A percentile compares a stretch with the other conserved stretches of the same genome.
phyloP scores from a whole-genome alignment of 1,140 invertebrate species.

The Nixonia krombeini region DNA sequence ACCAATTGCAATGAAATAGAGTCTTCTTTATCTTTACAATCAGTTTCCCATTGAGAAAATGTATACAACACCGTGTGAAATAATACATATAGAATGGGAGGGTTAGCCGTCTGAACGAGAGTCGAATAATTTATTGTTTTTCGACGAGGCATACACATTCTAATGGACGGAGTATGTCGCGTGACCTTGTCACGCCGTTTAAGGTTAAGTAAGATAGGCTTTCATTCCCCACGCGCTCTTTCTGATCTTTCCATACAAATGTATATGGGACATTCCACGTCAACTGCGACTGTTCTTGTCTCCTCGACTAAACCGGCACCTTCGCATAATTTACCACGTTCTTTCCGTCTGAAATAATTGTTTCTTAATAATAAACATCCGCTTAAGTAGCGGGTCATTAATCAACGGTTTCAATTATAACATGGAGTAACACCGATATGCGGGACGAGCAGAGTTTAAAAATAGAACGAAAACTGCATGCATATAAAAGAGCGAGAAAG shows the following conservation, averaged over 20 bases:
- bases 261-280: conserved; percentile 16
- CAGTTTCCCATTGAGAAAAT: background rate
- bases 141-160: conserved; percentile 10
- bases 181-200: conserved; percentile 20
- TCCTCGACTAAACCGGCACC: background rate
- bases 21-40: too few species aligned
- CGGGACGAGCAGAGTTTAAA: too few species aligned
- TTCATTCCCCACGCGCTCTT: conserved; percentile 17
- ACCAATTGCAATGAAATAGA: background rate
- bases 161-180: conserved; percentile 13
- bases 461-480: too few species aligned
- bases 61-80: background rate
- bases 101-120: conserved; percentile 16
- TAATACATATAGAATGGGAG: background rate
- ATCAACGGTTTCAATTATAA: too few species aligned
- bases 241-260: conserved; percentile 18
- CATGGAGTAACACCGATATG: too few species aligned
- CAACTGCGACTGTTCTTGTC: conserved; percentile 5
- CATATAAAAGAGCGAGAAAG: too few species aligned
- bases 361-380: too few species aligned
- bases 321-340: too few species aligned
- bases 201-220: conserved; percentile 17
- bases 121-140: conserved; percentile 31
- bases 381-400: too few species aligned
- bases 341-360: too few species aligned